Evolutionary conservation across 2,888 invertebrate genomes (phyloP), one percentile per base, ranked within the genome.

Genomic region (Heteromurus nitidus): DNA sequence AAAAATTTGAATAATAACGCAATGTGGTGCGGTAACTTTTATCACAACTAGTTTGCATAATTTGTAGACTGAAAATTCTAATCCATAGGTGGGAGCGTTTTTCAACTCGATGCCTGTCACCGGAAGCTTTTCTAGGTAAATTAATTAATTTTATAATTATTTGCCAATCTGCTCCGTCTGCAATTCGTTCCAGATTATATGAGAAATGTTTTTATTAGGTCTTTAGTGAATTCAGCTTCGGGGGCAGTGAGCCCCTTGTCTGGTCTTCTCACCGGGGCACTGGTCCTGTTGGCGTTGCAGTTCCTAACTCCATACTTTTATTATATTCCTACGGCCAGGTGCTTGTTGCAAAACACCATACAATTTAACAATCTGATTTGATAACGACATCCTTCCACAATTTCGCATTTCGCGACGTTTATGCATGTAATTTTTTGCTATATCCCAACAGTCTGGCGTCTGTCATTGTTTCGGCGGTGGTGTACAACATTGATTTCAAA

Each of bases 301-400:
- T 94, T 95, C 88, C 90, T 98, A 72, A 96, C 97, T 0, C 94
- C 95, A 1, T 94, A 95, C 88, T 97, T 97, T 90, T 94, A 93
- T 89, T 95, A 92, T 89, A 96, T 96, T 87, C 96, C 96, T 0
- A 93, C 93, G 88, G 92, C 97, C 0, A 93, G 95, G 42, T 42
- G 42, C 42, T 11, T 42, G 7, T 42, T 42, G 42, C 13, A 42
- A 42, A 11, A 11, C 7, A n/a, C n/a, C n/a, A n/a, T n/a, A n/a
- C n/a, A n/a, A n/a, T n/a, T n/a, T n/a, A n/a, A n/a, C n/a, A n/a
- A n/a, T n/a, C n/a, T n/a, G n/a, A n/a, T n/a, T n/a, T n/a, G n/a
- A n/a, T n/a, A n/a, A n/a, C n/a, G n/a, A n/a, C n/a, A n/a, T n/a
- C n/a, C n/a, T n/a, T n/a, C n/a, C n/a, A n/a, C n/a, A n/a, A n/a